Conservation (phyloP, 2,113 vertebrate genomes). For the Bathybates hornii region DNA sequence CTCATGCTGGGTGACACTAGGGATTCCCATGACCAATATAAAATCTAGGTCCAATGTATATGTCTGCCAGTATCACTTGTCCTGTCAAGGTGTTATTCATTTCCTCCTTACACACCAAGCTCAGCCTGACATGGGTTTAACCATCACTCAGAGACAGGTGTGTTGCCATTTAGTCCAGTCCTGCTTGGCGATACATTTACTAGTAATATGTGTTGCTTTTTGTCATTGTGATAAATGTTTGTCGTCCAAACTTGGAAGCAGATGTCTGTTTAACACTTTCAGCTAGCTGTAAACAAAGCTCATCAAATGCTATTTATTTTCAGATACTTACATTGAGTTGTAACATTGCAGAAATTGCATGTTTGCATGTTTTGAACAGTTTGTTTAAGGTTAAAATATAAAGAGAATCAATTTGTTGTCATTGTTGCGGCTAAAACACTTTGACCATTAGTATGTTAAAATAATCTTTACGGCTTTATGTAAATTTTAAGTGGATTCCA, state of each 20-base stretch:
- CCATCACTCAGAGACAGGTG: neutral
- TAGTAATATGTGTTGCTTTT: neutral
- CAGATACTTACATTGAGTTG: neutral
- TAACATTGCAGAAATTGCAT: neutral
- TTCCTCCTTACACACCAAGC: neutral
- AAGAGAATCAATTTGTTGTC: neutral
- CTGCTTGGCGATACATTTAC: neutral
- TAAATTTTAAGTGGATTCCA: neutral
- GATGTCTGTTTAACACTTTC: neutral
- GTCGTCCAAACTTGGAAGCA: neutral
- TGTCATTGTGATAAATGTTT: neutral
- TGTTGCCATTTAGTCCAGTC: neutral
- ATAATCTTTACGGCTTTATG: neutral
- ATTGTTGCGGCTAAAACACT: neutral
- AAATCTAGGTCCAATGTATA: slow-evolving; percentile 26
- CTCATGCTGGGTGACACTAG: slow-evolving; percentile 15
- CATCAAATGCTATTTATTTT: neutral
- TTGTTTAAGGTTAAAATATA: neutral
- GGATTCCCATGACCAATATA: slow-evolving; percentile 16
- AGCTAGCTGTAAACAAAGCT: neutral
- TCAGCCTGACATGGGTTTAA: neutral
- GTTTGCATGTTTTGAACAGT: neutral
- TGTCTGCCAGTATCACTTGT: neutral
- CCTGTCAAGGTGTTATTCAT: neutral
- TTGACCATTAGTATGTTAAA: neutral